Evolutionary conservation across 2,797 vertebrate genomes (phyloP).

Genomic region (Pangasius djambal): DNA sequence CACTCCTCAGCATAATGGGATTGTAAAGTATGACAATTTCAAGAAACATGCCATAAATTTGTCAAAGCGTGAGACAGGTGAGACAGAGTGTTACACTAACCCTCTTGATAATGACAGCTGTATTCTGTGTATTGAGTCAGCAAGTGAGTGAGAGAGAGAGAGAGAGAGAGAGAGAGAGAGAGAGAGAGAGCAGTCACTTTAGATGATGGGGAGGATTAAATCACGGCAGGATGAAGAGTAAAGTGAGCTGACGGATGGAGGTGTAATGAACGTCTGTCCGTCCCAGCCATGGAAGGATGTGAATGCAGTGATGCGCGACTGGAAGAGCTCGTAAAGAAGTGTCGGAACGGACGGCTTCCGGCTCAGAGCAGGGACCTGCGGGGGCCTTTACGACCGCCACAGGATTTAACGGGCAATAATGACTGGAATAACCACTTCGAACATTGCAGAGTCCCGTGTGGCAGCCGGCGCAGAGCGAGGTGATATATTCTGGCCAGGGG

Average conservation of each 20-base stretch:
- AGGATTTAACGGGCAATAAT: constrained; percentile 88
- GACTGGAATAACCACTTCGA: constrained; percentile 82
- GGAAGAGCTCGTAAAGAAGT: constrained; percentile 88
- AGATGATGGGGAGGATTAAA: constrained; percentile 93
- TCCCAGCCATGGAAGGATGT: constrained; percentile 57
- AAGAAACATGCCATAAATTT: constrained; percentile 93
- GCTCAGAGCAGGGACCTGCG: constrained; percentile 75
- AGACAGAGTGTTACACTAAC: constrained; percentile 69
- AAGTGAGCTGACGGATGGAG: constrained; percentile 66
- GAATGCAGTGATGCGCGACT: constrained; percentile 82
- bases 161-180: constrained; percentile 27
- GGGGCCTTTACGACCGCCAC: constrained; percentile 83
- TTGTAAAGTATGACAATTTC: constrained; percentile 97
- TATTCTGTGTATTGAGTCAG: constrained; percentile 79
- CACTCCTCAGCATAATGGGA: constrained; percentile 91
- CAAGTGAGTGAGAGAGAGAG: constrained; percentile 6
- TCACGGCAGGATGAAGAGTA: constrained; percentile 71
- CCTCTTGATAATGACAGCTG: constrained; percentile 84
- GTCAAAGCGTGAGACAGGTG: constrained; percentile 70
- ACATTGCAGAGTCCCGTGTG: constrained; percentile 71
- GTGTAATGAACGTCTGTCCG: constrained; percentile 86
- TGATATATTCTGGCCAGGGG: constrained; percentile 68
- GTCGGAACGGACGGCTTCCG: constrained; percentile 85
- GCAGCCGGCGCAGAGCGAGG: constrained; percentile 26
- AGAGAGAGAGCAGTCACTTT: constrained; percentile 78